Evolutionary conservation across 2,888 invertebrate genomes (phyloP).

Genomic region (Amaurobius ferox): DNA sequence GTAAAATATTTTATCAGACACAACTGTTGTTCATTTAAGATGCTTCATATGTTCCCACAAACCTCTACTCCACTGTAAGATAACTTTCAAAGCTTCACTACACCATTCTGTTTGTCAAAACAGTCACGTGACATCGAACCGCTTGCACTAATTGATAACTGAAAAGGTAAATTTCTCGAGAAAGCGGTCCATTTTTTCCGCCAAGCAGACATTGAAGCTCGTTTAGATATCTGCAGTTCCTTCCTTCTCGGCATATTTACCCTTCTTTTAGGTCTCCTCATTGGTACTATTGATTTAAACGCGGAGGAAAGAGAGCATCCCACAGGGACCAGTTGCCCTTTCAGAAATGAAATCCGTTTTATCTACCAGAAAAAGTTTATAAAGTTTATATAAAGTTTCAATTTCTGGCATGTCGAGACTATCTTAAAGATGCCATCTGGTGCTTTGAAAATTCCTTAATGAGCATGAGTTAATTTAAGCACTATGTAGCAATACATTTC

Average conservation of each 20-base stretch:
- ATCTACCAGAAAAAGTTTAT: slow-evolving; percentile 21
- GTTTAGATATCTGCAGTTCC: background rate
- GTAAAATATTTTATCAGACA: too few species aligned
- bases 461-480: too few species aligned
- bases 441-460: too few species aligned
- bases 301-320: slow-evolving; percentile 5
- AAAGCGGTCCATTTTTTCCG: slow-evolving; percentile 49
- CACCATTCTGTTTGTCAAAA: background rate
- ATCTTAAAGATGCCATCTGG: too few species aligned
- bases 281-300: slow-evolving; percentile 64
- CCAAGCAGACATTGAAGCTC: slow-evolving; percentile 7
- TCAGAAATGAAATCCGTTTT: background rate
- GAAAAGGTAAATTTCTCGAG: slow-evolving; percentile 62
- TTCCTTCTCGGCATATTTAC: slow-evolving; percentile 24
- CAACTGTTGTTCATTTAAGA: too few species aligned
- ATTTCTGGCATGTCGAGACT: too few species aligned
- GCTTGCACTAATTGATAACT: slow-evolving; percentile 63
- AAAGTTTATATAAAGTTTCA: background rate
- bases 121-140: slow-evolving; percentile 33
- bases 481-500: too few species aligned
- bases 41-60: too few species aligned
- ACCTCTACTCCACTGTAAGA: too few species aligned
- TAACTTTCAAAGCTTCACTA: background rate
- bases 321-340: slow-evolving; percentile 42
- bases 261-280: slow-evolving; percentile 53